Conservation (phyloP, 2,797 vertebrate species). For the Ispidina lecontei region DNA sequence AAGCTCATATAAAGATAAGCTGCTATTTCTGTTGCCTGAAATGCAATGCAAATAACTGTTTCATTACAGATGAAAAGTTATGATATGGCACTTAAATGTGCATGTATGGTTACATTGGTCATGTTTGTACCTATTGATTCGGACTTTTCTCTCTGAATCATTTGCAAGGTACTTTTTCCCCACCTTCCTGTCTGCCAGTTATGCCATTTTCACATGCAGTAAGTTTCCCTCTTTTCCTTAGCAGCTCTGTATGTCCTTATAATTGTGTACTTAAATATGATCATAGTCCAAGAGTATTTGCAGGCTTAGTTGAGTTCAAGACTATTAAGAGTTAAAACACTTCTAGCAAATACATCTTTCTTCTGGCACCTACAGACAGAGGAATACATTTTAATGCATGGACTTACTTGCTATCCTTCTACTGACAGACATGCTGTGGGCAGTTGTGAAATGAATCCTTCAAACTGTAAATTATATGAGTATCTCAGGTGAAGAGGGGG, state of each 20-base stretch:
- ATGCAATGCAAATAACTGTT: slow-evolving; percentile 53
- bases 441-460: not conserved
- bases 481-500: not conserved
- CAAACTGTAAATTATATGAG: not conserved
- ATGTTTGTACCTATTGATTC: slow-evolving; percentile 25
- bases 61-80: slow-evolving; percentile 69
- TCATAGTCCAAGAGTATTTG: not conserved
- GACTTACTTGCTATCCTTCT: not conserved
- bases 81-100: slow-evolving; percentile 16
- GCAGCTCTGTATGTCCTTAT: not conserved
- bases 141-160: slow-evolving; percentile 8
- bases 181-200: not conserved
- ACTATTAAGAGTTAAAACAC: not conserved
- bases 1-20: slow-evolving; percentile 47
- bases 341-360: not conserved
- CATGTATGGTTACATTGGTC: not conserved
- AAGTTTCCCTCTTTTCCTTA: not conserved
- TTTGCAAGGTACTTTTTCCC: not conserved
- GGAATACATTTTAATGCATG: not conserved
- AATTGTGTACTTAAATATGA: not conserved
- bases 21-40: slow-evolving; percentile 31
- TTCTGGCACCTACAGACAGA: not conserved
- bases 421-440: not conserved
- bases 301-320: not conserved
- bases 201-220: not conserved